These are phyloP conservation scores for Semibalanus balanoides DNA, from an alignment of 1,140 invertebrate genomes.

Conservation along the genomic window DNA sequence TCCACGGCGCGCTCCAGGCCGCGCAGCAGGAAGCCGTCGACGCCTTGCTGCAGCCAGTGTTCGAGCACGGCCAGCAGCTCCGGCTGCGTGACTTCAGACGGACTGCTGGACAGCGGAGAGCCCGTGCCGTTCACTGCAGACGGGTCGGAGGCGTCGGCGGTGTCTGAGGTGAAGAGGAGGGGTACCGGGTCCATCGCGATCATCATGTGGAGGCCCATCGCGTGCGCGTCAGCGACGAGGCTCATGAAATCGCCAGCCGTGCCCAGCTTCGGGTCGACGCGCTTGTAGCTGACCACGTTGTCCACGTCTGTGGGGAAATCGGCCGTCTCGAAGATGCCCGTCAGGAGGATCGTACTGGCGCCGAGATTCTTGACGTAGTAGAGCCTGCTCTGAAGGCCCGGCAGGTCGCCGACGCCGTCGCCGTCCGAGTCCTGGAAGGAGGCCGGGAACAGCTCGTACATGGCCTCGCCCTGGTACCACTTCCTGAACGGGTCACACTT, in stretches of 20 bases:
- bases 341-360: neutral
- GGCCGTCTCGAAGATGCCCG: neutral
- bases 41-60: conserved; percentile 47
- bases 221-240: neutral
- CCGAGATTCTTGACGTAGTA: conserved; percentile 40
- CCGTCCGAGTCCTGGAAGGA: conserved; percentile 59
- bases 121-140: neutral
- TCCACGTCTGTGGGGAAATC: neutral
- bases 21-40: conserved; percentile 69
- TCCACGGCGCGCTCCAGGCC: conserved; percentile 40
- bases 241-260: neutral
- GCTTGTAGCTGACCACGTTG: neutral
- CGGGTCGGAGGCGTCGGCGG: neutral
- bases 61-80: conserved; percentile 32
- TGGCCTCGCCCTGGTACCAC: conserved; percentile 65
- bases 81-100: conserved; percentile 11
- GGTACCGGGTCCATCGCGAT: conserved; percentile 3
- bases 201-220: neutral
- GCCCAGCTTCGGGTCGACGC: neutral
- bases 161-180: neutral
- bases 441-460: conserved; percentile 68
- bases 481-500: conserved; percentile 46
- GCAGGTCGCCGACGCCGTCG: conserved; percentile 57
- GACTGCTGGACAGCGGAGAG: neutral
- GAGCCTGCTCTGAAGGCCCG: conserved; percentile 46